Conservation (phyloP, 1,140 invertebrate species). For the Caligus rogercresseyi region DNA sequence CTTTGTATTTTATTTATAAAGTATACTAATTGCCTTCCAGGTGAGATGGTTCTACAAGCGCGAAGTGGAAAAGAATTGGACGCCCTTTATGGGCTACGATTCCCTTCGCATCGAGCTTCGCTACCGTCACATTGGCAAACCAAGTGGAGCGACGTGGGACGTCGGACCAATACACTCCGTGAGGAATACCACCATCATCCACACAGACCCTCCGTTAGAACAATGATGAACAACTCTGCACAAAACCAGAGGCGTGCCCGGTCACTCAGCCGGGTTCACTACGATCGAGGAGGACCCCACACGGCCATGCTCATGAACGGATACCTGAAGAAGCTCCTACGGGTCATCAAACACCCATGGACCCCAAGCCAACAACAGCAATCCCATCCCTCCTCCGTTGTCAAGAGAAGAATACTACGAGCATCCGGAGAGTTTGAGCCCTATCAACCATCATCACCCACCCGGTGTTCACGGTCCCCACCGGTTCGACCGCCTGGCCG, state of each 20-base stretch:
- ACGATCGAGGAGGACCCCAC: background rate
- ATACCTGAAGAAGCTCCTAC: background rate
- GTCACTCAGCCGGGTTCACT: slow-evolving; percentile 13
- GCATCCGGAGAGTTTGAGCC: background rate
- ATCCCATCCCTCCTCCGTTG: background rate
- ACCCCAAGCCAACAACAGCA: background rate
- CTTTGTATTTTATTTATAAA: no score
- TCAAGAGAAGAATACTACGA: no score
- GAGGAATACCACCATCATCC: background rate
- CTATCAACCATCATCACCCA: no score
- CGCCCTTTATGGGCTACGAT: slow-evolving; percentile 50
- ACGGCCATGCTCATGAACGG: slow-evolving; percentile 17
- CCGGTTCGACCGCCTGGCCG: no score
- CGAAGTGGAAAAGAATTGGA: slow-evolving; percentile 44
- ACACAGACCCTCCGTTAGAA: background rate
- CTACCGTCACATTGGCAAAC: slow-evolving; percentile 33
- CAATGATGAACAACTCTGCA: background rate
- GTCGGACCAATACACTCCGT: slow-evolving; percentile 4
- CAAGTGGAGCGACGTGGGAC: slow-evolving; percentile 23
- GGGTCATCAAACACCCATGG: background rate
- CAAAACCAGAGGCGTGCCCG: background rate
- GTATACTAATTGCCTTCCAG: no score
- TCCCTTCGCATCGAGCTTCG: slow-evolving; percentile 46
- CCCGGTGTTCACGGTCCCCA: background rate
- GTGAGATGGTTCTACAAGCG: slow-evolving; percentile 51